A percentile compares a stretch with the other conserved stretches of the same genome.
These are phyloP conservation scores for Sternotherus odoratus DNA, from an alignment of 2,797 vertebrate species.

Conservation along the genomic window DNA sequence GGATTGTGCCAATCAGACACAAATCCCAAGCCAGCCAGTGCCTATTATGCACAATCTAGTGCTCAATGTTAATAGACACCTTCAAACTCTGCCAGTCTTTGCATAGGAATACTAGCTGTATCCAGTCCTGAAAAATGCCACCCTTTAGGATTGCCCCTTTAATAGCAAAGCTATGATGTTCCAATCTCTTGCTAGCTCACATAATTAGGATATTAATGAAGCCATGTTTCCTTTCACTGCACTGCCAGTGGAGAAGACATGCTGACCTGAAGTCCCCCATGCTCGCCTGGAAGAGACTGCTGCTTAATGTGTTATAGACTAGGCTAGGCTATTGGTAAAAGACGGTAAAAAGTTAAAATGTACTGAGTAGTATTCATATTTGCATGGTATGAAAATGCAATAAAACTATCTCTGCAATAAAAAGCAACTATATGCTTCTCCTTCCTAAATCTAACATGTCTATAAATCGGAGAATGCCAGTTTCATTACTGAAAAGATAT, in stretches of 20 bases:
- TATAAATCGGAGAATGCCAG: not conserved
- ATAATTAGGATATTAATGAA: not conserved
- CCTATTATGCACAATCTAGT: not conserved
- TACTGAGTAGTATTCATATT: not conserved
- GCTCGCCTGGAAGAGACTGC: not conserved
- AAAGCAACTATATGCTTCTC: not conserved
- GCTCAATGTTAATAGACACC: not conserved
- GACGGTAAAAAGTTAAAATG: not conserved
- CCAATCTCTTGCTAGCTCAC: not conserved
- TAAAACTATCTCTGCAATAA: not conserved
- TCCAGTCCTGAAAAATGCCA: not conserved
- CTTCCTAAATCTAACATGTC: not conserved
- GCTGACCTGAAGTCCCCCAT: not conserved
- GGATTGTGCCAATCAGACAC: not conserved
- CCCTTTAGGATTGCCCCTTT: not conserved
- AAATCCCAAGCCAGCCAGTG: not conserved
- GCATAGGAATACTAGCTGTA: not conserved
- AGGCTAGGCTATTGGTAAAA: not conserved
- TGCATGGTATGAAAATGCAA: not conserved
- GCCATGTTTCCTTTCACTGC: not conserved
- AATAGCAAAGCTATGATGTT: not conserved
- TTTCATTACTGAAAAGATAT: not conserved
- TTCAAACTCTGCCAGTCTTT: not conserved
- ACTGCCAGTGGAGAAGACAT: not conserved
- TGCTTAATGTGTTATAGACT: not conserved